Conservation (phyloP, 2,797 vertebrate genomes). For the Scleropages formosus region DNA sequence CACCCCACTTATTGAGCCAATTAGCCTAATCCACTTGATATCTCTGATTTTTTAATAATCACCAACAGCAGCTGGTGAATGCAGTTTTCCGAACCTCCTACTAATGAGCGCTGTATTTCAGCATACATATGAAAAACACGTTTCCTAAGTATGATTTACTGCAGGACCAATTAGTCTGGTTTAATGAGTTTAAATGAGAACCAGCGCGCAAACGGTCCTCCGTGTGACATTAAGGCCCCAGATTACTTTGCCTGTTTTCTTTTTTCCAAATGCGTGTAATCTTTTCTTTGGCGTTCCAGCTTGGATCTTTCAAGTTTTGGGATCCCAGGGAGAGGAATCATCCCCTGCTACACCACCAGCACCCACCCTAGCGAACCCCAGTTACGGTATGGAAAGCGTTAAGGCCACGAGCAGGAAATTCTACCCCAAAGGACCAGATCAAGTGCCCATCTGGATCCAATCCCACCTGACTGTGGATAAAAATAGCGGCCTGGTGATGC, state of each 20-base stretch:
- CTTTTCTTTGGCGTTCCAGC: not conserved
- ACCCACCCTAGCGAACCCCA: not conserved
- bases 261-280: not conserved
- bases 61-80: no score
- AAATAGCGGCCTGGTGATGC: constrained; percentile 57
- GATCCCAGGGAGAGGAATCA: not conserved
- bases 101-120: no score
- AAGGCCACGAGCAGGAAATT: constrained; percentile 39
- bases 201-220: no score
- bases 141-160: no score
- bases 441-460: constrained; percentile 66
- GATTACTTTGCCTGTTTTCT: no score
- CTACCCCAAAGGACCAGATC: constrained; percentile 39
- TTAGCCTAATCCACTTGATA: no score
- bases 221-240: no score
- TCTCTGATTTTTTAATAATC: no score
- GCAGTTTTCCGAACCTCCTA: not conserved
- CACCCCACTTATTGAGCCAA: no score
- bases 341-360: constrained; percentile 18
- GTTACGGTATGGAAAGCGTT: constrained; percentile 43
- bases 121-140: no score
- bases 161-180: no score
- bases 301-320: not conserved
- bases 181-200: no score
- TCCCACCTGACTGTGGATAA: constrained; percentile 60